phyloP scores from a whole-genome alignment of 2,113 vertebrate genomes.

The Cyprinodon brontotheroides region DNA sequence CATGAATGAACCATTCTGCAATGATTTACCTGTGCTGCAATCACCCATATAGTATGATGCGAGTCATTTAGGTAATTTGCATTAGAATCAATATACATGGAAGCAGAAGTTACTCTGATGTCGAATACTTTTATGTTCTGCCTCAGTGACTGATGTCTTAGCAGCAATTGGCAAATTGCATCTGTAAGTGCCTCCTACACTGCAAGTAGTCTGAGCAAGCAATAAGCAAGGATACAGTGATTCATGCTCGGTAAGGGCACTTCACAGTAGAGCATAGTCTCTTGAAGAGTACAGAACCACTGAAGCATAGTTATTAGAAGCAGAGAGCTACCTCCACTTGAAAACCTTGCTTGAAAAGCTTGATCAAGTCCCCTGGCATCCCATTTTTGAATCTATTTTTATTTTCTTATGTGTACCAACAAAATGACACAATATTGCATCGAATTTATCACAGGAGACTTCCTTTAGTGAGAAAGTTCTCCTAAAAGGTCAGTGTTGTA shows the following conservation, averaged over 20 bases:
- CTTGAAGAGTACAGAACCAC: slow-evolving; percentile 53
- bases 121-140: slow-evolving; percentile 31
- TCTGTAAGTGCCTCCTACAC: slow-evolving; percentile 47
- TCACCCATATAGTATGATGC: slow-evolving; percentile 3
- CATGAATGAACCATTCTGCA: neutral
- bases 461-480: neutral
- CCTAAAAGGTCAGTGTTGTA: neutral
- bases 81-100: slow-evolving; percentile 38
- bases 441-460: slow-evolving; percentile 1
- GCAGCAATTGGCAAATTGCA: slow-evolving; percentile 56
- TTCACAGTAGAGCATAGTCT: slow-evolving; percentile 42
- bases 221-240: slow-evolving; percentile 49
- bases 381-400: slow-evolving; percentile 17
- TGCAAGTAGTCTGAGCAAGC: slow-evolving; percentile 53
- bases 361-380: slow-evolving; percentile 18
- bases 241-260: slow-evolving; percentile 54
- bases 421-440: slow-evolving; percentile 3
- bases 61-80: slow-evolving; percentile 33
- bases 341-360: slow-evolving; percentile 29
- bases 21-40: slow-evolving; percentile 18
- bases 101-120: slow-evolving; percentile 24
- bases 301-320: slow-evolving; percentile 43
- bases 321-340: slow-evolving; percentile 26
- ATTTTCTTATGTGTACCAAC: slow-evolving; percentile 12
- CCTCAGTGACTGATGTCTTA: slow-evolving; percentile 44